Conservation (phyloP, 2,888 invertebrate genomes). For the Drosophila acutilabella region DNA sequence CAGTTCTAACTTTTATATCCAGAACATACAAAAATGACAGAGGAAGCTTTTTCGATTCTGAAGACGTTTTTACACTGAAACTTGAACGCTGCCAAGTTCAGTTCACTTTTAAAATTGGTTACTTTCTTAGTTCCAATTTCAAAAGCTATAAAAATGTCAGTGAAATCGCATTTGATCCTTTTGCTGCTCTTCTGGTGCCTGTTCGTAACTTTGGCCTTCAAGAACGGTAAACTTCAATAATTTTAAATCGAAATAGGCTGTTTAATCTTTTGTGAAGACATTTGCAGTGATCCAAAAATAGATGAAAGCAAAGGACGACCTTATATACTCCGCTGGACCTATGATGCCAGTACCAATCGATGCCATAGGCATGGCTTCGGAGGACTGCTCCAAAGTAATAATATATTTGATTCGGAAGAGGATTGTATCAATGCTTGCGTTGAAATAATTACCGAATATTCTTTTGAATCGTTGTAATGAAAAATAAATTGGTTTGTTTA, state of each 20-base stretch:
- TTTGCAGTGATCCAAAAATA: background rate
- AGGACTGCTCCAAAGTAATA: background rate
- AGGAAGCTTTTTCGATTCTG: too few species aligned
- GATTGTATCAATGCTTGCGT: background rate
- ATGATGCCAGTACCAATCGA: background rate
- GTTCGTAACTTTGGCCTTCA: background rate
- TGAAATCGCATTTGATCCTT: constrained; percentile 1
- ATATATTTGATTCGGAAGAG: constrained; percentile 5
- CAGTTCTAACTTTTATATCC: too few species aligned
- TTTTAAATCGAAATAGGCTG: background rate
- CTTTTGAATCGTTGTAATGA: background rate
- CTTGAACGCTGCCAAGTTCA: background rate
- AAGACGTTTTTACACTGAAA: background rate
- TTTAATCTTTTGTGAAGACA: background rate
- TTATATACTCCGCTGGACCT: constrained; percentile 1
- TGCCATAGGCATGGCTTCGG: background rate
- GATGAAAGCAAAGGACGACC: background rate
- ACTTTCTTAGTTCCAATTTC: background rate
- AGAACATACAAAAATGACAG: too few species aligned
- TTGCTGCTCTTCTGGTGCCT: background rate
- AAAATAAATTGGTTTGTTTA: background rate
- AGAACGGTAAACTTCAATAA: background rate
- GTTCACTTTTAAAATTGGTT: background rate
- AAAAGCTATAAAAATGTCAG: background rate
- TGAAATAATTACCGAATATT: background rate